A percentile compares a stretch with the other conserved stretches of the same genome.
Evolutionary conservation across 2,113 vertebrate species (phyloP).

Genomic region (Scartelaos histophorus): DNA sequence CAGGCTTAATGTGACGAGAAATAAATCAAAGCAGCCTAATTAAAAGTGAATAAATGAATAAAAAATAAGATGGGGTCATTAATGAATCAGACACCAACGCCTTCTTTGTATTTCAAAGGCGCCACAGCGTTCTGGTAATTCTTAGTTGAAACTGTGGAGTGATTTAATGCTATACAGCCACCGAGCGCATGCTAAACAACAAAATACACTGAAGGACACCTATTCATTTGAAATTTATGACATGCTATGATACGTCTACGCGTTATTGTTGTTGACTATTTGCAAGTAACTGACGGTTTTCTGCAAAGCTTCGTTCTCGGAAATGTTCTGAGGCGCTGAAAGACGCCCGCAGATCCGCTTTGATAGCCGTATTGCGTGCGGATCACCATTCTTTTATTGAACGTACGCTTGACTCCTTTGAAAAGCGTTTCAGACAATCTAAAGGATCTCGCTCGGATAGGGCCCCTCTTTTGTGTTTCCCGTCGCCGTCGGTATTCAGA

Average conservation of each 20-base stretch:
- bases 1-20: neutral
- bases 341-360: conserved; percentile 6
- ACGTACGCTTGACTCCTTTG: conserved; percentile 13
- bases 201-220: neutral
- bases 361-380: conserved; percentile 9
- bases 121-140: neutral
- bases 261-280: neutral
- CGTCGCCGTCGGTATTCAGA: neutral
- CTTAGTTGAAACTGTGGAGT: neutral
- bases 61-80: conserved; percentile 7
- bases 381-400: conserved; percentile 18
- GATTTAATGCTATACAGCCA: conserved; percentile 5
- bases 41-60: conserved; percentile 4
- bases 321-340: conserved; percentile 1
- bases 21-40: conserved; percentile 1
- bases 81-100: conserved; percentile 8
- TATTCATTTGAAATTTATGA: neutral
- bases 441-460: conserved; percentile 9
- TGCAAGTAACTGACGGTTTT: neutral
- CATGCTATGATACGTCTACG: neutral
- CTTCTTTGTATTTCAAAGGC: conserved; percentile 9
- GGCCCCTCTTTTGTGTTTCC: conserved; percentile 5
- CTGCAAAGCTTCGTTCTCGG: neutral
- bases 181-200: conserved; percentile 2
- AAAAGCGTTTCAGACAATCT: conserved; percentile 26